A percentile compares a stretch with the other conserved stretches of the same genome.
These are phyloP conservation scores for Cephalopachus bancanus DNA, from an alignment of 2,797 vertebrate species.

Conservation along the genomic window DNA sequence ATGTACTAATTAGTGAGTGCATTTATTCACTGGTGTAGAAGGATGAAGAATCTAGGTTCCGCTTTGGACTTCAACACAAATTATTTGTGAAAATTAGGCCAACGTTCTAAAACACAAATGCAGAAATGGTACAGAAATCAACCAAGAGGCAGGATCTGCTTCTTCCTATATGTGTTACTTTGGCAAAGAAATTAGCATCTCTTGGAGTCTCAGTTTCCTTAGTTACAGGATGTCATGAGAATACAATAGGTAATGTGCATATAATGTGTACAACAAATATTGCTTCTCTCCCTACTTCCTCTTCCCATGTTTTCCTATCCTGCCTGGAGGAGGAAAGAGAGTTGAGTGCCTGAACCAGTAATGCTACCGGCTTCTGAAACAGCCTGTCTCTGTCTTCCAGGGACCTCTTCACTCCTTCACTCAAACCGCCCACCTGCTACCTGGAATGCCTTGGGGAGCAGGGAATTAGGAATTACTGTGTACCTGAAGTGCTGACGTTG, in stretches of 20 bases:
- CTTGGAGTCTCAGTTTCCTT: background rate
- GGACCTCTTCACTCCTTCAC: background rate
- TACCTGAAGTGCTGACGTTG: conserved; percentile 67
- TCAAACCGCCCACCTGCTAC: background rate
- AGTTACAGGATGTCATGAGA: background rate
- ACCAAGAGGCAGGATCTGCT: background rate
- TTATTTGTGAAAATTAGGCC: conserved; percentile 25
- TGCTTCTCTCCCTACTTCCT: background rate
- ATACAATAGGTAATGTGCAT: background rate
- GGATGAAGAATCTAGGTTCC: background rate
- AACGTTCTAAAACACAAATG: background rate
- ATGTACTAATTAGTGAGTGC: background rate
- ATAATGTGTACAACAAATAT: background rate
- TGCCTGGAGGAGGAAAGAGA: accelerated
- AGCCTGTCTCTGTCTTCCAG: background rate
- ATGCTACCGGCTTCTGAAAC: accelerated
- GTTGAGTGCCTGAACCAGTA: accelerated
- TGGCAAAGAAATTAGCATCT: conserved; percentile 13
- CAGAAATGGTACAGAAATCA: conserved; percentile 28
- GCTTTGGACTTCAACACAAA: background rate
- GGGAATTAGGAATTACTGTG: background rate
- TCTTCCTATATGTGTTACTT: conserved; percentile 5
- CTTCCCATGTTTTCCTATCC: background rate
- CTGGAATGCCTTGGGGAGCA: background rate
- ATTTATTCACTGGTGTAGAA: background rate